These are phyloP conservation scores for Acronicta leporina DNA, from an alignment of 2,888 invertebrate genomes.

Conservation along the genomic window DNA sequence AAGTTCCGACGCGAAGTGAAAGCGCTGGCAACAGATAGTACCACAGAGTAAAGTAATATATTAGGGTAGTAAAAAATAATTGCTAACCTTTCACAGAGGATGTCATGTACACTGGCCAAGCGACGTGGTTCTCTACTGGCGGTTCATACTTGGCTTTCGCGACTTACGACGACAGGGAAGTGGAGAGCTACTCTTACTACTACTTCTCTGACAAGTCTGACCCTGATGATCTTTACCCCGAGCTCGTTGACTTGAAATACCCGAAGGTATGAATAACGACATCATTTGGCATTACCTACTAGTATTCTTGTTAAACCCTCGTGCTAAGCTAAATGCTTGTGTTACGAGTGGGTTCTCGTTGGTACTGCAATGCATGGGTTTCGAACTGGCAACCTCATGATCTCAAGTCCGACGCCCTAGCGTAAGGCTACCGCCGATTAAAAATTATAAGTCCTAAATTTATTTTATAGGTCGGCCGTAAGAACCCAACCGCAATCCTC, in stretches of 20 bases:
- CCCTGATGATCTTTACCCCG: conserved; percentile 90
- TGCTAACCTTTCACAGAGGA: conserved; percentile 90
- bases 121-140: conserved; percentile 95
- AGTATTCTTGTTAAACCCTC: too few species aligned
- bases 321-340: too few species aligned
- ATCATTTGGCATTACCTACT: neutral
- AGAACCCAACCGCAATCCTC: conserved; percentile 92
- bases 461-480: conserved; percentile 89
- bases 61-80: too few species aligned
- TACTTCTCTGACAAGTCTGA: conserved; percentile 90
- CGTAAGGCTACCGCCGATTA: too few species aligned
- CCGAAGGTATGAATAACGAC: conserved; percentile 87
- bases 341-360: too few species aligned
- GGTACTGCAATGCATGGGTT: too few species aligned
- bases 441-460: too few species aligned
- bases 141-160: conserved; percentile 92
- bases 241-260: conserved; percentile 90
- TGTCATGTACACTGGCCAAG: conserved; percentile 92
- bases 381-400: too few species aligned
- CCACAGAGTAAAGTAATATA: too few species aligned
- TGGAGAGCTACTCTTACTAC: conserved; percentile 91
- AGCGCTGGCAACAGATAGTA: too few species aligned
- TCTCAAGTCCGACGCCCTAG: too few species aligned
- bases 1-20: too few species aligned
- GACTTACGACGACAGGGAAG: conserved; percentile 91